Evolutionary conservation across 23 tunicate genomes (phyloP).

Genomic region (Diplosoma virens): DNA sequence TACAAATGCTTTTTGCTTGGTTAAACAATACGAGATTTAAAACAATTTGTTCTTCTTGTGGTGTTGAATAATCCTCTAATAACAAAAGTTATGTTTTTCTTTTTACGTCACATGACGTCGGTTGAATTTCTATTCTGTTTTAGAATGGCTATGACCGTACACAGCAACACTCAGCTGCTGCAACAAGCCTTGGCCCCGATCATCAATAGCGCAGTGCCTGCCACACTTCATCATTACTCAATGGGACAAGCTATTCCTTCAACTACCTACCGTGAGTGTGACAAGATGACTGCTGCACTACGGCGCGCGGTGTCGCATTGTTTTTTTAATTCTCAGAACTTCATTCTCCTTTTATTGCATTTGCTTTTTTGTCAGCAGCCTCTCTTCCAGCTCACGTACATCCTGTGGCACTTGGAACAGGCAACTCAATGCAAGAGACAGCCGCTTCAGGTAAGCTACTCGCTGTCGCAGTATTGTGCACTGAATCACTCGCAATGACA

Average conservation of each 20-base stretch:
- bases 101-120: too few species aligned
- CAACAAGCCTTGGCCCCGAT: conserved; percentile 61
- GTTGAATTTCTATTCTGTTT: too few species aligned
- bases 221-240: conserved; percentile 39
- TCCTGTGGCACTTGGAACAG: neutral
- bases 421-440: too few species aligned
- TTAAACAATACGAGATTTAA: too few species aligned
- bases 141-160: conserved; percentile 86
- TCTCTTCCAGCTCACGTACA: conserved; percentile 4
- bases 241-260: conserved; percentile 22
- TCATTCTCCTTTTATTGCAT: neutral
- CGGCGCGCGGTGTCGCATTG: neutral
- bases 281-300: neutral
- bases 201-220: conserved; percentile 51
- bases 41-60: too few species aligned
- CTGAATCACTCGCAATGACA: too few species aligned
- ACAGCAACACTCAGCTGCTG: conserved; percentile 59
- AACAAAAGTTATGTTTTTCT: too few species aligned
- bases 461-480: too few species aligned
- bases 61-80: too few species aligned
- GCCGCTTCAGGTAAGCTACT: too few species aligned
- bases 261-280: neutral
- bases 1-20: too few species aligned
- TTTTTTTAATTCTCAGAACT: neutral
- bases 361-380: neutral